phyloP scores from a whole-genome alignment of 2,797 vertebrate species.

The Miichthys miiuy region DNA sequence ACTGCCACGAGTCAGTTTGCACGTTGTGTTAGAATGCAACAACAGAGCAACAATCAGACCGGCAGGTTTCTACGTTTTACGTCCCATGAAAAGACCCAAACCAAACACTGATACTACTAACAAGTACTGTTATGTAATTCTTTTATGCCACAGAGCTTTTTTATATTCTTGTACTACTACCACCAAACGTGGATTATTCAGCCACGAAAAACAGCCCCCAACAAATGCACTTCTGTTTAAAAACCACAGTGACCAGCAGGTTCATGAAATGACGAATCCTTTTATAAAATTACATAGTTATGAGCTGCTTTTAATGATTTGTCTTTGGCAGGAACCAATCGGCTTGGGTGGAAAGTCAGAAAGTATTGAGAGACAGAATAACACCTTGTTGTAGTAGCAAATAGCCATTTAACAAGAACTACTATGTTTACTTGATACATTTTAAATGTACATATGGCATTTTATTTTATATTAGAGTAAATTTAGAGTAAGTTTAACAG shows the following conservation, averaged over 20 bases:
- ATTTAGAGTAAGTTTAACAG: no score
- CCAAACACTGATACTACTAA: background rate
- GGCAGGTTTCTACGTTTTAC: no score
- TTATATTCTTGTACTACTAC: background rate
- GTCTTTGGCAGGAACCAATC: background rate
- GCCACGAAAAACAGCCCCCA: background rate
- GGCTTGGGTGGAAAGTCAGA: background rate
- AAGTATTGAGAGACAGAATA: background rate
- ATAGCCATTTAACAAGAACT: background rate
- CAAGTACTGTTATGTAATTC: no score
- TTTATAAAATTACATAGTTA: background rate
- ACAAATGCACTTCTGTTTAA: background rate
- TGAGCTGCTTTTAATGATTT: background rate
- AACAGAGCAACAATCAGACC: no score
- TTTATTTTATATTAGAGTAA: background rate
- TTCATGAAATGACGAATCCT: background rate
- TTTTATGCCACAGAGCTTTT: background rate
- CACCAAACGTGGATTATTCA: conserved; percentile 6
- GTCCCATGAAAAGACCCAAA: background rate
- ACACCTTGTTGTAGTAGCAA: background rate
- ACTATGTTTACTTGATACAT: background rate
- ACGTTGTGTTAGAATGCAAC: background rate
- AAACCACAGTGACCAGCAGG: background rate
- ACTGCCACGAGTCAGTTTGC: background rate
- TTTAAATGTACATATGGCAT: background rate